phyloP scores from a whole-genome alignment of 2,113 vertebrate species.

The Australoheros scitulus region DNA sequence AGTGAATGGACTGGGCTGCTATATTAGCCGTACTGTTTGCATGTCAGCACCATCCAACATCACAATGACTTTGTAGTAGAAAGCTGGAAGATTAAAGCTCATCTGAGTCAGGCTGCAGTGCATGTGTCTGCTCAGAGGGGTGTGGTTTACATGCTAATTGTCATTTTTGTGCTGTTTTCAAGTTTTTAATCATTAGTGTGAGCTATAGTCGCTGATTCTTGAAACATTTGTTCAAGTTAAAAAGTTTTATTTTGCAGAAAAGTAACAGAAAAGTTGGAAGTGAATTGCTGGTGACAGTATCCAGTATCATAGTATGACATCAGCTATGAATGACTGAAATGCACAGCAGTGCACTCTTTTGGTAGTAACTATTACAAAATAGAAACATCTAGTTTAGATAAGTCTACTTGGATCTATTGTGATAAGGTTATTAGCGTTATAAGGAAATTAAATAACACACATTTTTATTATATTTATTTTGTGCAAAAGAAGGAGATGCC shows the following conservation, averaged over 20 bases:
- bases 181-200: rapidly evolving
- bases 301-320: neutral
- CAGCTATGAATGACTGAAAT: neutral
- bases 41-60: neutral
- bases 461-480: neutral
- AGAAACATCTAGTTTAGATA: neutral
- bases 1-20: neutral
- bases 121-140: no score
- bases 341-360: neutral
- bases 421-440: neutral
- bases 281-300: neutral
- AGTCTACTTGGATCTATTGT: neutral
- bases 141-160: rapidly evolving
- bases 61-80: neutral
- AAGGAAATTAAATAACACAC: neutral
- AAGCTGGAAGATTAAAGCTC: neutral
- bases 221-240: neutral
- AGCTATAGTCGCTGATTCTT: neutral
- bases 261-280: neutral
- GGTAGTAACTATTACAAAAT: neutral
- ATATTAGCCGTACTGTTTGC: neutral
- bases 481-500: no score
- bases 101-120: neutral
- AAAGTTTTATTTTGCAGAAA: neutral
- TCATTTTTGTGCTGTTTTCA: neutral